Percentiles rank a stretch among this genome's conserved stretches.
Conservation (phyloP, 2,888 invertebrate species). For the Willowsia nigromaculata region DNA sequence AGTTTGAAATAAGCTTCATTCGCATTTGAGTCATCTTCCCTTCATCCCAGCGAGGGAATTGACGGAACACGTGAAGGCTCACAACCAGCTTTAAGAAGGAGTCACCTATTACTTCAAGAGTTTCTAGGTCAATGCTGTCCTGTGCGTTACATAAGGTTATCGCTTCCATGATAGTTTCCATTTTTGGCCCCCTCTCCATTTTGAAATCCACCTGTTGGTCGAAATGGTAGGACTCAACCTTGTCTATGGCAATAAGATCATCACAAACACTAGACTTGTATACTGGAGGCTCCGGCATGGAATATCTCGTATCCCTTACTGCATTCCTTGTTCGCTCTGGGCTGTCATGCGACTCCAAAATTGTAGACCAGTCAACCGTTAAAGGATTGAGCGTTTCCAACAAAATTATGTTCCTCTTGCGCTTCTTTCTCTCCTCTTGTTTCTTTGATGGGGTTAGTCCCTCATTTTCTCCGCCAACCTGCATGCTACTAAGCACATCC, state of each 20-base stretch:
- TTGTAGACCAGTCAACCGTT: background rate
- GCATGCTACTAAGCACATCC: background rate
- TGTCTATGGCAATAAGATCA: slow-evolving; percentile 3
- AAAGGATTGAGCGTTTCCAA: slow-evolving; percentile 38
- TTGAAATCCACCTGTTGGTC: slow-evolving; percentile 50
- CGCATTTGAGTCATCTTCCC: slow-evolving; percentile 90
- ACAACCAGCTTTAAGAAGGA: slow-evolving; percentile 91
- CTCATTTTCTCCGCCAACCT: background rate
- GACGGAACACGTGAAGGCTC: slow-evolving; percentile 87
- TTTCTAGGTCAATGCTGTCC: slow-evolving; percentile 90
- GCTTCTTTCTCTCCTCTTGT: background rate
- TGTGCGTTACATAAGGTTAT: slow-evolving; percentile 87
- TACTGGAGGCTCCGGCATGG: slow-evolving; percentile 27
- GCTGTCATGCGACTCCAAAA: background rate
- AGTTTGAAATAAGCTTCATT: slow-evolving; percentile 88
- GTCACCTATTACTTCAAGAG: slow-evolving; percentile 93
- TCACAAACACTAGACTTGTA: background rate
- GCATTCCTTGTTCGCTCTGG: background rate
- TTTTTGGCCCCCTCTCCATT: slow-evolving; percentile 54
- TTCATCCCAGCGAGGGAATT: slow-evolving; percentile 87
- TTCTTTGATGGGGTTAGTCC: background rate
- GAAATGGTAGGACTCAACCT: slow-evolving; percentile 43
- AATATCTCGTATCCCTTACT: background rate
- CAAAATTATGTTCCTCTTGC: background rate
- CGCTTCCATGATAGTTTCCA: slow-evolving; percentile 80